Base-by-base conservation (phyloP, 2,888 invertebrate genomes). In the Hymenopus coronatus region DNA sequence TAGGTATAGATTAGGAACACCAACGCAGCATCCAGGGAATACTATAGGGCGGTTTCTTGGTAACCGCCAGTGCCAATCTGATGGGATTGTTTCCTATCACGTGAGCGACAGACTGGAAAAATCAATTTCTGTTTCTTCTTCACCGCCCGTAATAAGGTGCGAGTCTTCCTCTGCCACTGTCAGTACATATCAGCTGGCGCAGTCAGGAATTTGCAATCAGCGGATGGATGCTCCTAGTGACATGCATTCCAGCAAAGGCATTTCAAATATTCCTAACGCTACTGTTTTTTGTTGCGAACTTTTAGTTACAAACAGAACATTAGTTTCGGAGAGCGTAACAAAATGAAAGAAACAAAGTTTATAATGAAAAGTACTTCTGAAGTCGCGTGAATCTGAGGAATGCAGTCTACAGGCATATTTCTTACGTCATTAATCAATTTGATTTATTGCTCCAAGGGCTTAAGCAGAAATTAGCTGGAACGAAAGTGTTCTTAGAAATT, bases 71-170 rank as follows among this genome's bases (percentile, higher is more conserved):
- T 30, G 86, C 86, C 86, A 70, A 81, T 81, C 86, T 81, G 86
- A 86, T 86, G 46, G 86, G 86, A 86, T 70, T 86, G 86, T 86
- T 86, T 81, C 70, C 81, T 86, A 86, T 81, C 86, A 86, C 28
- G 70, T 20, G 30, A 81, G 70, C 86, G 86, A 54, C 70, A 81
- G 86, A 28, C 81, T 81, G 86, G 86, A 86, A 86, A 85, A 86
- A 86, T 86, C 86, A 86, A 86, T 86, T 86, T 28, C 86, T 86
- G 54, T 14, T 81, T 81, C 85, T 40, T 54, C 8, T 81, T 86
- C 54, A 28, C 54, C 54, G 54, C 20, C 54, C 54, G 40, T 40
- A 40, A 40, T 40, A 40, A 40, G 40, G 40, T 70, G 54, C 3
- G 20, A 54, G 54, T 54, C 20, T 20, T 20, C 20, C 54, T 14